phyloP scores from a whole-genome alignment of 1,140 invertebrate species.

The Drosophila lini region DNA sequence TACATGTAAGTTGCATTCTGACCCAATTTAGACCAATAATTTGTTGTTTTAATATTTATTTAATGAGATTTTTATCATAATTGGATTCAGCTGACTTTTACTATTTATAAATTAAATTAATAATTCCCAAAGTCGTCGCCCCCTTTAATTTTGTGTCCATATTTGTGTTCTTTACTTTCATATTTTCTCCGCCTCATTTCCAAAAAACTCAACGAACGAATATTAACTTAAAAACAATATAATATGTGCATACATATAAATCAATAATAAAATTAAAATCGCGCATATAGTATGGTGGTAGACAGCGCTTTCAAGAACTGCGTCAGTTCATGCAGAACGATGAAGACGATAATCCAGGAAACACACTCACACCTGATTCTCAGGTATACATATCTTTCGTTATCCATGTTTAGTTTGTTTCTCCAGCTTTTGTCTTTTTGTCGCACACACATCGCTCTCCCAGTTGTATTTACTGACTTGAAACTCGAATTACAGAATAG shows the following conservation, averaged over 20 bases:
- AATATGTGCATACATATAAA: constrained; percentile 25
- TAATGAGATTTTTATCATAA: neutral
- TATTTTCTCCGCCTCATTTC: constrained; percentile 71
- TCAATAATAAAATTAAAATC: constrained; percentile 43
- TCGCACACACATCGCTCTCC: too few relatives aligned
- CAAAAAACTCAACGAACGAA: constrained; percentile 36
- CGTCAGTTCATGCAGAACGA: constrained; percentile 93
- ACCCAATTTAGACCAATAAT: neutral
- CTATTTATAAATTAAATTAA: constrained; percentile 8
- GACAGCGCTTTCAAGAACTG: constrained; percentile 91
- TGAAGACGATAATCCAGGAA: constrained; percentile 88
- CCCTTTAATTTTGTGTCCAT: constrained; percentile 63
- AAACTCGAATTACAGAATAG: constrained; percentile 75
- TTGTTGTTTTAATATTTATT: neutral
- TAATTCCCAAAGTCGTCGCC: constrained; percentile 14
- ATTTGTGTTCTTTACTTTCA: constrained; percentile 79
- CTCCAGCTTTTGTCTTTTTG: constrained; percentile 1
- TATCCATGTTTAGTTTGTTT: constrained; percentile 30
- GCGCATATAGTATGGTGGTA: constrained; percentile 84
- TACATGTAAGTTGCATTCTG: neutral
- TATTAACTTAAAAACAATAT: constrained; percentile 29
- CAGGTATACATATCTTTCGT: constrained; percentile 87
- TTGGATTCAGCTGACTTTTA: neutral
- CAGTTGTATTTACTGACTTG: constrained; percentile 17
- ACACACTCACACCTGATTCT: constrained; percentile 91